Percentiles rank a stretch among this genome's conserved stretches.
These are phyloP conservation scores for Stramonita haemastoma DNA, from an alignment of 2,888 invertebrate genomes.

Conservation along the genomic window DNA sequence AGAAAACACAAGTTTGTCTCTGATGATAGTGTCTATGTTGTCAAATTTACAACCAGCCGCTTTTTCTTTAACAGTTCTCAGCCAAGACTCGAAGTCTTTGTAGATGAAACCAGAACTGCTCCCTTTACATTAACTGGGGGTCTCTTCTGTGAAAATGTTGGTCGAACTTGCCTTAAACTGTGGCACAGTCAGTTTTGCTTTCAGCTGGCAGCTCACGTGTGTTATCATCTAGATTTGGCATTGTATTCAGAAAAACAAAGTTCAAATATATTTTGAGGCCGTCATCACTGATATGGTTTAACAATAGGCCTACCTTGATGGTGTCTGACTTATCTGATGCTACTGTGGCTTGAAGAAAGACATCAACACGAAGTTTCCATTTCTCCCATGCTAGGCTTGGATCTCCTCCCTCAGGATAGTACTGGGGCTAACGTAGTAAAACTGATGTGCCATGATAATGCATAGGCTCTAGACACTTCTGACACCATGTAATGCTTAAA, in stretches of 20 bases:
- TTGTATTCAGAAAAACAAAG: not conserved
- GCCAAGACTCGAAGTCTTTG: not conserved
- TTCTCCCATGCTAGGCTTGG: not conserved
- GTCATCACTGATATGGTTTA: not conserved
- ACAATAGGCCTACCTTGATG: not conserved
- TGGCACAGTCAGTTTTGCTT: not conserved
- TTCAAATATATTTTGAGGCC: not conserved
- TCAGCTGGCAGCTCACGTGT: not conserved
- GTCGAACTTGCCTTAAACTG: no score
- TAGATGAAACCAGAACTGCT: not conserved
- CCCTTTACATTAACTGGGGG: not conserved
- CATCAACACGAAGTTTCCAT: not conserved
- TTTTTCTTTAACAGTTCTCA: not conserved
- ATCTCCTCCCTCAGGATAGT: not conserved
- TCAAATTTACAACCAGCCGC: not conserved
- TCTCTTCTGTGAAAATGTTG: not conserved
- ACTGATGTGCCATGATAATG: not conserved
- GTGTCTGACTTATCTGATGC: no score
- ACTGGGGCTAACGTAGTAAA: not conserved
- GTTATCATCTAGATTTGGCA: not conserved
- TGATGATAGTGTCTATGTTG: not conserved
- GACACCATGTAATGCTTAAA: no score
- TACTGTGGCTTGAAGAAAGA: not conserved
- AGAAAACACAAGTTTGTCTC: not conserved
- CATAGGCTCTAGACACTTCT: not conserved